Base-by-base conservation (phyloP, 2,797 vertebrate species). In the Lepidocolaptes lacrymiger region DNA sequence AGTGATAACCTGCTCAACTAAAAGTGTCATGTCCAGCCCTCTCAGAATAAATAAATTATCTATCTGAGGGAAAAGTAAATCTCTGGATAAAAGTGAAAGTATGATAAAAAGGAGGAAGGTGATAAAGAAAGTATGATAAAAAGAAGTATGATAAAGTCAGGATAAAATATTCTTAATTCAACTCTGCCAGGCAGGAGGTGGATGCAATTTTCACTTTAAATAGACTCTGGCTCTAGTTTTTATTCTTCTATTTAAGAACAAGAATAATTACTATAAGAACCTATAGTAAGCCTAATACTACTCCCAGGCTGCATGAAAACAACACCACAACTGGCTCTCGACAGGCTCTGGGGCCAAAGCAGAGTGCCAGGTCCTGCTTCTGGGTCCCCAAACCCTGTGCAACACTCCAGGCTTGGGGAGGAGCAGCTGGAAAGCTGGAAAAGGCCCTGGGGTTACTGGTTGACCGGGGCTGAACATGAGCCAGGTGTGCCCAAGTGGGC, bases 201-300 rank as follows among this genome's bases (percentile, higher is more conserved):
- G 92, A 95, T 97, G 66, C 82, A 90, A 96, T 97, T 97, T 97
- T 94, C 77, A 55, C 80, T 96, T 94, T 95, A 91, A 97, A 96
- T 84, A 96, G 85, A 92, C 67, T 91, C 92, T 58, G 80, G 49
- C 58, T 97, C 39, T 8, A 62, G 74, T 76, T 96, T 97, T 97
- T 94, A 91, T 97, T 80, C 95, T 94, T 77, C 88, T 93, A 39
- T 94, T 96, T 95, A 89, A 95, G 92, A 97, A 77, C 56, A 95
- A 61, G 89, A 80, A 94, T 92, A 96, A 96, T 95, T 94, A 78
- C 77, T 91, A 8, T 17, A 95, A 85, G 90, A 96, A 94, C 76
- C 85, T 85, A 6, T 52, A 71, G 72, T 85, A 44, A 43, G 32
- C n/a, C 67, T 76, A 14, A 48, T 41, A 52, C 49, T 88, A 71